Base-by-base conservation (phyloP, 2,888 invertebrate species). In the Sphaeridia pumilis region DNA sequence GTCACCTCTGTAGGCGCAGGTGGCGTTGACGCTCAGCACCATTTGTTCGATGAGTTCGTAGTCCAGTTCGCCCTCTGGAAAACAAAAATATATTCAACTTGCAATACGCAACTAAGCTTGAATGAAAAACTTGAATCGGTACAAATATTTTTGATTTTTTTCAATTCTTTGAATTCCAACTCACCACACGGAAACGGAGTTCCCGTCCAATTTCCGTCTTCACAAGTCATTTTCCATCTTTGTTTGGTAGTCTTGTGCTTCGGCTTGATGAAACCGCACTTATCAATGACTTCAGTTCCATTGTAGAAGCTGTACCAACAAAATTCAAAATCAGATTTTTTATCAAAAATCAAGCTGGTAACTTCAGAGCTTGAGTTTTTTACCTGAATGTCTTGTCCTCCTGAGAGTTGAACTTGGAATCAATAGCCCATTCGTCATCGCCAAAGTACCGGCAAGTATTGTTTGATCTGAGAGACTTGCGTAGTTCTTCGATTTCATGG, bases 201-300 rank as follows among this genome's bases (percentile, higher is more conserved):
- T 22, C 87, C 87, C 56, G 85, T 80, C 88, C 88, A 88, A 61
- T 78, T 79, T 0, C 87, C 87, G 65, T 87, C 83, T 67, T 87
- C 85, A 65, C 87, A 88, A 52, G 83, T 79, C 24, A 87, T 81
- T 63, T 83, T 83, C 88, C 88, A 88, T 84, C 25, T 82, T 83
- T 66, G 82, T 81, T 71, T 59, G 1, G 59, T 49, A 5, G 38
- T 38, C 17, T 38, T 38, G 38, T 38, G 12, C 28, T 60, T 61
- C 1, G 58, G 46, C 27, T 64, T 63, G 4, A 56, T 49, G 28
- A 49, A 49, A 10, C 57, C 61, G 68, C 88, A 88, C 65, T 83
- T 80, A 70, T 87, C 87, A 4, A 82, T 83, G 47, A 87, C 83
- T 71, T 87, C 84, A 0, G 85, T 84, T 1, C 85, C 84, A 65